Base-by-base conservation (phyloP, 2,797 vertebrate genomes). In the Halcyon smyrnensis region DNA sequence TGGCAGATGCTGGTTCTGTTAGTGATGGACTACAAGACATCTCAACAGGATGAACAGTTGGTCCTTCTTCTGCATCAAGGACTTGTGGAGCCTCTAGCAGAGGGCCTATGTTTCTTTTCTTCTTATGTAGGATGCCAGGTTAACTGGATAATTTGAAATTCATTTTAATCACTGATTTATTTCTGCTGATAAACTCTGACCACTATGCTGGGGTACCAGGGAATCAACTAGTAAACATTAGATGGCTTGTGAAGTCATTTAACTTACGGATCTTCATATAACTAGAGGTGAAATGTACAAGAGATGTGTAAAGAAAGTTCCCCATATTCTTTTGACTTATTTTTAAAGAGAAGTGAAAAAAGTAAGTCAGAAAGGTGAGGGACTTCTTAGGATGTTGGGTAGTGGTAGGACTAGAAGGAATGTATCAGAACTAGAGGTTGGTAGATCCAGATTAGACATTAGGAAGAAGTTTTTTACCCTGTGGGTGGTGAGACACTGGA, bases 251-350 rank as follows among this genome's bases (percentile, higher is more conserved):
- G 28, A 48, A 78, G 48, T 34, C 30, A 37, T 71, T 46, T 67
- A 50, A 32, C 12, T 77, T n/a, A 4, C 0, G 0, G 4, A 2
- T 84, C n/a, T 63, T 77, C 6, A 0, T 63, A 6, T 43, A 70
- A 77, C 8, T 68, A 30, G 46, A 74, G 84, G 28, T 69, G 34
- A 65, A 15, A 4, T 9, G 37, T 67, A 25, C 2, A 11, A 59
- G 27, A 76, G 50, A 50, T 20, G 28, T 50, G 14, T 63, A 57
- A 75, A 56, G 23, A 13, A 69, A 64, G 28, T 34, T 15, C 45
- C 50, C 5, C 9, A 25, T 30, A 32, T 34, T 69, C 7, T 63
- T 69, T 20, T 69, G 21, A 43, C 54, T 48, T 70, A 7, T 19
- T 41, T 67, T 30, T 6, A n/a, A 67, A 54, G 65, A 36, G 15